These are phyloP conservation scores for Drosophila varians DNA, from an alignment of 1,140 invertebrate species.

Conservation along the genomic window DNA sequence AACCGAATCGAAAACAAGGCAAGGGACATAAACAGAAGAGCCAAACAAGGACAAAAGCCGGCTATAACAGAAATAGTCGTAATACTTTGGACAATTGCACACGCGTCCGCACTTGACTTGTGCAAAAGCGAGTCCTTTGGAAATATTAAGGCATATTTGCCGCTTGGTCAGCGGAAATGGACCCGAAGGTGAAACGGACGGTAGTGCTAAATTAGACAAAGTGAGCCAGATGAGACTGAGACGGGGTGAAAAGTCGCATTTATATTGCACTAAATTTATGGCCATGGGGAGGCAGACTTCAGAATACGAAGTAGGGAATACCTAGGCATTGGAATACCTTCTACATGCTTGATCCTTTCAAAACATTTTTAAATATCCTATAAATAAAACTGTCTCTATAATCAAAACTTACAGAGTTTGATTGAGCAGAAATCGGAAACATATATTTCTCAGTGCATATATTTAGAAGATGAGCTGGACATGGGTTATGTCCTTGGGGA, in stretches of 20 bases:
- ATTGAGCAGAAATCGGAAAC: too few relatives aligned
- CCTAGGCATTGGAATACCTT: neutral
- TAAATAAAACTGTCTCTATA: too few relatives aligned
- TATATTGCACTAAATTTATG: slow-evolving; percentile 51
- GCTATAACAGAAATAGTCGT: slow-evolving; percentile 28
- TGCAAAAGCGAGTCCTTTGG: slow-evolving; percentile 15
- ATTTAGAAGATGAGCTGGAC: neutral
- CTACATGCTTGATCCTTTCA: too few relatives aligned
- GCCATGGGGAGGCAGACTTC: neutral
- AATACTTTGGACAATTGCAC: slow-evolving; percentile 61
- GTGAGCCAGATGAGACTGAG: slow-evolving; percentile 52
- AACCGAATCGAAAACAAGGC: slow-evolving; percentile 39
- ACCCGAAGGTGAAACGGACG: slow-evolving; percentile 13
- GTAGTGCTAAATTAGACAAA: slow-evolving; percentile 50
- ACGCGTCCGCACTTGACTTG: slow-evolving; percentile 53
- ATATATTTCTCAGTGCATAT: neutral
- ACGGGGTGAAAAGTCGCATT: slow-evolving; percentile 20
- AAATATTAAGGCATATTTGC: slow-evolving; percentile 74
- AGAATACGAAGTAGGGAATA: slow-evolving; percentile 1
- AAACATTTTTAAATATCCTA: too few relatives aligned
- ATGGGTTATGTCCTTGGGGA: neutral
- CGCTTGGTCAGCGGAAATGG: slow-evolving; percentile 62
- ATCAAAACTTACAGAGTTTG: too few relatives aligned
- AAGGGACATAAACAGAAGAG: slow-evolving; percentile 17
- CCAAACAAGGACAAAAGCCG: slow-evolving; percentile 26